Base-by-base conservation (phyloP, 2,797 vertebrate species). In the Paratrypauchen microcephalus region DNA sequence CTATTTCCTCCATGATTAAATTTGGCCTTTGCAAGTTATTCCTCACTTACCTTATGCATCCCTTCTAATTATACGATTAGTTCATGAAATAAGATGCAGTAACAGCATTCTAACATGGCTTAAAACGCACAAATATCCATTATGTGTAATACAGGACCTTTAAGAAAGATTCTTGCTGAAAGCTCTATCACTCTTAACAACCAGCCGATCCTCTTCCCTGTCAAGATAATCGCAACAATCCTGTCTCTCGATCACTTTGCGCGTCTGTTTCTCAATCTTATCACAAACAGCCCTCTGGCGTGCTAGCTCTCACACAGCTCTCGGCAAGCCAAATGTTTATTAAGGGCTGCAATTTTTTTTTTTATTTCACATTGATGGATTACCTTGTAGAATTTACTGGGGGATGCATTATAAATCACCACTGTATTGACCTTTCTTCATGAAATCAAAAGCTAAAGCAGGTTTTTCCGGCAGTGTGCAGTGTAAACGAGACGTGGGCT, bases 361-460 rank as follows among this genome's bases (percentile, higher is more conserved):
- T 54, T 36, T 70, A 28, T 71, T 60, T 74, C 67, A 70, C 16
- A 12, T 71, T 91, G 90, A 91, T 88, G 84, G 87, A 92, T 92
- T 81, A 85, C 86, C 70, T 74, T 78, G 80, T 81, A 84, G 86
- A 79, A 81, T 91, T 89, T 90, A 89, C 84, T 68, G 82, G 70
- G 75, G 75, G 76, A 72, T 4, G 16, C 65, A 74, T 85, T 84
- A 87, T 92, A 92, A 92, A 92, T 93, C 89, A 91, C 71, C 3
- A 76, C 81, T 60, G 76, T 24, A 58, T 74, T 90, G 88, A 91
- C 91, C 88, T 91, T 91, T 89, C 77, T 76, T 86, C 80, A 82
- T 83, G 87, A 88, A 86, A 86, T 90, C 88, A 86, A 83, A 91
- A 85, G 65, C 72, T 66, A 57, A 73, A 69, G 81, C 84, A 79